These are phyloP conservation scores for Aspidiotus rigidus DNA, from an alignment of 2,888 invertebrate genomes.

Conservation along the genomic window DNA sequence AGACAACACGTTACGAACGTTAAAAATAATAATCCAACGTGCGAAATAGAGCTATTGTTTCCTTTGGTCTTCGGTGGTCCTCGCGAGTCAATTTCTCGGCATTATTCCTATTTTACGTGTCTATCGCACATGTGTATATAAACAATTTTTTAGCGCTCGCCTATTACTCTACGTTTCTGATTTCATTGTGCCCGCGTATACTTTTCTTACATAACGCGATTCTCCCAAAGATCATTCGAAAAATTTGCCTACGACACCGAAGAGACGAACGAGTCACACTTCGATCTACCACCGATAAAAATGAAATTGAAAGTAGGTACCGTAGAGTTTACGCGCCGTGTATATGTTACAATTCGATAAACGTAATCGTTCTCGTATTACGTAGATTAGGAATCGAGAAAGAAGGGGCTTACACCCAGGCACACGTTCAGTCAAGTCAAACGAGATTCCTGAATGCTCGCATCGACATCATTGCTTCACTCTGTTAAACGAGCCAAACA, in stretches of 20 bases:
- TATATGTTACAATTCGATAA: no score
- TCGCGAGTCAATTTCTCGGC: background rate
- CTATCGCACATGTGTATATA: background rate
- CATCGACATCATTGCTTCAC: background rate
- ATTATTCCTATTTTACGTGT: slow-evolving; percentile 13
- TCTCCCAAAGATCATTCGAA: no score
- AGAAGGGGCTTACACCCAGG: background rate
- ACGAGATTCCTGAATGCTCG: background rate
- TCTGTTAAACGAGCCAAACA: no score
- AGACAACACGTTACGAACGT: slow-evolving; percentile 19
- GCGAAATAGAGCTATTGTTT: slow-evolving; percentile 27
- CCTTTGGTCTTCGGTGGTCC: slow-evolving; percentile 2
- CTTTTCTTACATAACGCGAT: no score
- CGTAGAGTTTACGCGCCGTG: no score
- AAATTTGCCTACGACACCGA: no score
- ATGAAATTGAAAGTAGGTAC: no score
- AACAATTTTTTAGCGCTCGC: background rate
- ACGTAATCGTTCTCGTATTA: background rate
- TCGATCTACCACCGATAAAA: no score
- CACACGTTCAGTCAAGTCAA: background rate
- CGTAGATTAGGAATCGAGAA: background rate
- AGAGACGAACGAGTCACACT: no score
- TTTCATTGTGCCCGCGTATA: no score
- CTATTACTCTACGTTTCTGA: no score
- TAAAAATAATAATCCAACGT: slow-evolving; percentile 28